Conservation (phyloP, 2,113 vertebrate genomes). For the Pseudonaja textilis region DNA sequence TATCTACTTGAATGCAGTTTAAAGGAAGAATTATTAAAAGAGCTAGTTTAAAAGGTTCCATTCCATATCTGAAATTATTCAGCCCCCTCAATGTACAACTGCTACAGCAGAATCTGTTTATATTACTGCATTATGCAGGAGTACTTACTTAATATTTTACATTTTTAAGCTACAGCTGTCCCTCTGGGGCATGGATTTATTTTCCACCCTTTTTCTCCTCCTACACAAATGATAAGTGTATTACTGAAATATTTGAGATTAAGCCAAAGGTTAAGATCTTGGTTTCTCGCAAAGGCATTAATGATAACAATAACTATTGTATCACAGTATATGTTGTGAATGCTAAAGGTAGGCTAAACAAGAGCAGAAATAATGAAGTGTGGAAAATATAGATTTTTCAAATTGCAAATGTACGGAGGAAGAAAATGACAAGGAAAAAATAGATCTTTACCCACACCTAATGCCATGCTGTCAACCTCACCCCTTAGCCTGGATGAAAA, state of each 20-base stretch:
- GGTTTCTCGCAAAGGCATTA: background rate
- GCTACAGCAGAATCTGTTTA: background rate
- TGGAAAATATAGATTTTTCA: background rate
- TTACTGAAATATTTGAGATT: conserved; percentile 16
- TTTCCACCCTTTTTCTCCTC: background rate
- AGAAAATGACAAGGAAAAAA: conserved; percentile 20
- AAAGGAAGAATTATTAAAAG: background rate
- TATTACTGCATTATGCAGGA: conserved; percentile 1
- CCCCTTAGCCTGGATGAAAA: conserved; percentile 16
- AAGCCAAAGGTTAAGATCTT: background rate
- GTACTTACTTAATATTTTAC: background rate
- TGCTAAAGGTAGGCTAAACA: background rate
- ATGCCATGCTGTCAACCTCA: conserved; percentile 36
- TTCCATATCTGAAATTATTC: background rate
- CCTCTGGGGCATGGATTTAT: background rate
- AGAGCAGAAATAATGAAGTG: conserved; percentile 15
- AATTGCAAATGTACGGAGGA: background rate
- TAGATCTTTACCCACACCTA: background rate
- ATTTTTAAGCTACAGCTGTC: conserved; percentile 1
- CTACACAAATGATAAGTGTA: rapidly evolving
- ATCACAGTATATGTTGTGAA: background rate
- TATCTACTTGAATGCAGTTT: background rate
- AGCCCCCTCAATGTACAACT: background rate
- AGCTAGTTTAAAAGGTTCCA: background rate
- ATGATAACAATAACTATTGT: conserved; percentile 6